Evolutionary conservation across 2,888 invertebrate genomes (phyloP), one percentile per base, ranked within the genome.

Genomic region (Lasioglossum pauxillum): DNA sequence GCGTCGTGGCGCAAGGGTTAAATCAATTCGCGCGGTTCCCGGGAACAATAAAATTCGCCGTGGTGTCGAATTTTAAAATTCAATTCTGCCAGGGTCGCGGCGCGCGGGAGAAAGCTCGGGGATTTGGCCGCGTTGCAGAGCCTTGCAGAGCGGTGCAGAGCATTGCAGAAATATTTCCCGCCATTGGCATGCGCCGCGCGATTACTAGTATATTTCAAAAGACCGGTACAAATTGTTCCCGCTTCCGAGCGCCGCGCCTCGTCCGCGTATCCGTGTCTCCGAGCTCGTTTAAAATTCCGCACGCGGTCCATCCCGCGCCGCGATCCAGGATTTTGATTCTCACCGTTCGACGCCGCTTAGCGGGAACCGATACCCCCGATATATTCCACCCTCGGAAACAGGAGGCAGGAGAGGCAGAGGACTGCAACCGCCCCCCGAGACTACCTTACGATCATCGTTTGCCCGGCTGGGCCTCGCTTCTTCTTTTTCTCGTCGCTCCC

Each of bases 261-360:
- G 57, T 4, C 57, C 57, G 57, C 57, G 80, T 84, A 80, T 80
- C 77, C 71, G 80, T 82, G 82, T 67, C 76, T 57, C 82, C 35
- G 57, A 44, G 75, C 5, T n/a, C 78, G 82, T 79, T 90, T 89
- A 88, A 90, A 88, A 90, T 90, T 90, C 90, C 82, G 35, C 67
- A 27, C 80, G 78, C 82, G 80, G 38, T 27, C 77, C 49, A 7
- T 64, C 35, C 82, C 80, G 81, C 75, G 81, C 73, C 76, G 79
- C 86, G 89, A 78, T 88, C 80, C 82, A 78, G 83, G 90, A 91
- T 90, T 90, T 88, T 88, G 88, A 90, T 86, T 89, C 83, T 74
- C 78, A 73, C 82, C 80, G 80, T 78, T 75, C 86, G 89, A 83
- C 80, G 83, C 73, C 84, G 90, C 83, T 89, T 90, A 90, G 80